Evolutionary conservation across 2,888 invertebrate species (phyloP).

Genomic region (Agrochola litura): DNA sequence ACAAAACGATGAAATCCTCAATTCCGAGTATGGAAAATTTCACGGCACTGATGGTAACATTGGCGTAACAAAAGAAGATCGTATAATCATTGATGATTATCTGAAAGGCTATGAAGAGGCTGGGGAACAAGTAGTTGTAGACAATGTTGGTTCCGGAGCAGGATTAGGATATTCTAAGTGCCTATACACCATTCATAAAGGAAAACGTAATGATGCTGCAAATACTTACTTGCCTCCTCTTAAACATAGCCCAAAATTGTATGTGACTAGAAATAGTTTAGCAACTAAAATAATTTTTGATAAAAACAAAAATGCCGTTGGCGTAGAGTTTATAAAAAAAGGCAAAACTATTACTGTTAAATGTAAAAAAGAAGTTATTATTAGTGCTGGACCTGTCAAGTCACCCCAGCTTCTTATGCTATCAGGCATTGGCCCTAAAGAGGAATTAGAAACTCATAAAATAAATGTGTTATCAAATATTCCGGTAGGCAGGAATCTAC

Average conservation of each 20-base stretch:
- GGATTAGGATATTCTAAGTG: constrained; percentile 82
- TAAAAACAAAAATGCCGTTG: constrained; percentile 61
- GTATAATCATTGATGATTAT: constrained; percentile 12
- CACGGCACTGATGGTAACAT: constrained; percentile 66
- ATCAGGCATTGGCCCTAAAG: constrained; percentile 76
- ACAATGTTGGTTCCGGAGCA: constrained; percentile 75
- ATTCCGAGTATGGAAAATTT: constrained; percentile 48
- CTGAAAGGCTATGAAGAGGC: constrained; percentile 68
- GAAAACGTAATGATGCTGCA: constrained; percentile 79
- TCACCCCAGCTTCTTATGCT: constrained; percentile 75
- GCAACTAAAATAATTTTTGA: constrained; percentile 67
- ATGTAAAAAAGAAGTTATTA: constrained; percentile 71
- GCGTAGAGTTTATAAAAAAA: constrained; percentile 52
- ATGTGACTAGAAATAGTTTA: constrained; percentile 76
- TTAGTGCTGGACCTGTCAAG: constrained; percentile 76
- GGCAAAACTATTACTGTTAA: constrained; percentile 56
- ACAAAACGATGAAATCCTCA: constrained; percentile 48
- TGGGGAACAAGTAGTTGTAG: constrained; percentile 76
- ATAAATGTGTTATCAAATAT: constrained; percentile 71
- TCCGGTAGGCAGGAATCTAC: constrained; percentile 77
- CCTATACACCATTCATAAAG: constrained; percentile 80
- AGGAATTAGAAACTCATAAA: constrained; percentile 69
- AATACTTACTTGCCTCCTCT: constrained; percentile 64
- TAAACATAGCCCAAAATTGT: constrained; percentile 86
- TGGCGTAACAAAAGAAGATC: constrained; percentile 68